Percentiles rank a stretch among this genome's conserved stretches.
Conservation (phyloP, 2,888 invertebrate genomes). For the Drosophila villosipedis region DNA sequence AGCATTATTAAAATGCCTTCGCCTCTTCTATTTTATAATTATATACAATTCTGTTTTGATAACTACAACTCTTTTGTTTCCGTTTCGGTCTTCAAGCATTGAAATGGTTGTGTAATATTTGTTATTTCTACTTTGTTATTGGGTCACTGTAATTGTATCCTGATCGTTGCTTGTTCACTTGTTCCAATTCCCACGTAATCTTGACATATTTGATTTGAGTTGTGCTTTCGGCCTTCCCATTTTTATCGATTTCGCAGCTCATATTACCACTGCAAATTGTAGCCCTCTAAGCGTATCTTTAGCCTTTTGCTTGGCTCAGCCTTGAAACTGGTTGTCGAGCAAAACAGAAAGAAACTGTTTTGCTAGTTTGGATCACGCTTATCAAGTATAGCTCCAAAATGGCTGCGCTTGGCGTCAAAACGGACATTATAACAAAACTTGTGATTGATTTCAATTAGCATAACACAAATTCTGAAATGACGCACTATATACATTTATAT, state of each 20-base stretch:
- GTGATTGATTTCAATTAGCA: slow-evolving; percentile 37
- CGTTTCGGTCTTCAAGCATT: not conserved
- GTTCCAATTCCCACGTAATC: slow-evolving; percentile 58
- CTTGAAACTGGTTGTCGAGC: slow-evolving; percentile 4
- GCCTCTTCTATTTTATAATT: not conserved
- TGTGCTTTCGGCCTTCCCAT: not conserved
- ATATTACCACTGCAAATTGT: slow-evolving; percentile 7
- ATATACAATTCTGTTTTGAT: not conserved
- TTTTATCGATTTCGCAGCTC: slow-evolving; percentile 9
- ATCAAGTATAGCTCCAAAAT: slow-evolving; percentile 7
- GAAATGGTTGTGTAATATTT: slow-evolving; percentile 14
- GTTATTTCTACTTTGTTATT: slow-evolving; percentile 3
- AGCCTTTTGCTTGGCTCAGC: not conserved
- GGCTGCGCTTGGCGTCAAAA: not conserved
- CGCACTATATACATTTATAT: slow-evolving; percentile 21
- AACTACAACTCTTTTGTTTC: not conserved
- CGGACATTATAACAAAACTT: slow-evolving; percentile 1
- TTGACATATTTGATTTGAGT: slow-evolving; percentile 47
- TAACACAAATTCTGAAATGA: slow-evolving; percentile 37
- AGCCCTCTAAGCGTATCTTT: slow-evolving; percentile 13
- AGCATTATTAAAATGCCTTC: not conserved
- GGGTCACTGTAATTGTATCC: slow-evolving; percentile 39
- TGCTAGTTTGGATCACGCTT: not conserved
- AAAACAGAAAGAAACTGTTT: not conserved
- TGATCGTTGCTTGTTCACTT: slow-evolving; percentile 15